Evolutionary conservation across 2,113 vertebrate species (phyloP).

Genomic region (Atlantisia rogersi): DNA sequence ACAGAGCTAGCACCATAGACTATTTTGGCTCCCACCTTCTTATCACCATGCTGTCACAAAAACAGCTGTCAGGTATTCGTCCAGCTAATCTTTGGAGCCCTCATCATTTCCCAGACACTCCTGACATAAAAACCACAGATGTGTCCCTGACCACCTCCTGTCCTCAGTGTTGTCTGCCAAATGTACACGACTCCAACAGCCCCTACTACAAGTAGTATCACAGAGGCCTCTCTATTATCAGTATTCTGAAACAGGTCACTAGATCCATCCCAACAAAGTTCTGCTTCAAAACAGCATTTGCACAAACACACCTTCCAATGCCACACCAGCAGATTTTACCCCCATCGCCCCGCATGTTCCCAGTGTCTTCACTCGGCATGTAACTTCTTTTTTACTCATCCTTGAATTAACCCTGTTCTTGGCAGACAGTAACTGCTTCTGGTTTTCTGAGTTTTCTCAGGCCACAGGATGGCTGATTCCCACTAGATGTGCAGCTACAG

Average conservation of each 20-base stretch:
- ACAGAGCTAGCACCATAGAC: neutral
- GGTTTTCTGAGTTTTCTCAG: neutral
- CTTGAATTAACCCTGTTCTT: neutral
- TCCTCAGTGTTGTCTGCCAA: neutral
- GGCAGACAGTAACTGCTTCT: neutral
- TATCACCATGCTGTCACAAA: neutral
- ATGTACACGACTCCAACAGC: neutral
- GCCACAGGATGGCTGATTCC: neutral
- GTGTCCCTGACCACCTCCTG: neutral
- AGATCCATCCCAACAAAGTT: neutral
- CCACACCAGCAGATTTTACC: neutral
- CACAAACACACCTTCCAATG: neutral
- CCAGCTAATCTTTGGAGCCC: neutral
- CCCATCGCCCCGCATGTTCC: neutral
- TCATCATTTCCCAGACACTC: neutral
- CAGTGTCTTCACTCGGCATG: neutral
- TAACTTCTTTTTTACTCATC: neutral
- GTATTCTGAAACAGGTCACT: neutral
- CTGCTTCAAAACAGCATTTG: neutral
- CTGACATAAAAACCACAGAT: neutral
- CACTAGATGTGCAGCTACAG: neutral
- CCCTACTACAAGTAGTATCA: too few relatives aligned
- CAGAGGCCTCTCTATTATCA: neutral
- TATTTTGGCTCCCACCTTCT: neutral
- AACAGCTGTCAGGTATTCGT: neutral